Conservation (phyloP, 2,888 invertebrate genomes). For the Chloromyia formosa region DNA sequence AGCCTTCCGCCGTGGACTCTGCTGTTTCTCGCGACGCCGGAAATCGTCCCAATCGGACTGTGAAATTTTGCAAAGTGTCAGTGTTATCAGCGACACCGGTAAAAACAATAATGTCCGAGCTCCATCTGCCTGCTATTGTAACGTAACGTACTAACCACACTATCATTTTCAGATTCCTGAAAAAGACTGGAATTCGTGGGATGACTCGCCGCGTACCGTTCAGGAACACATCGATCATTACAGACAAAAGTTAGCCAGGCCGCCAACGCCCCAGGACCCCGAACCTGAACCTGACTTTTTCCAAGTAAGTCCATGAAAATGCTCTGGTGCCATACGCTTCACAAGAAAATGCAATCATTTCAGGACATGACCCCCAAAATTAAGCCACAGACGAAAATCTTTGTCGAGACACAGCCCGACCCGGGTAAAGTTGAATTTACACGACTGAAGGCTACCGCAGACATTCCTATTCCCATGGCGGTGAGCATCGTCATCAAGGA, state of each 20-base stretch:
- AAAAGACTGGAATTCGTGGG: constrained; percentile 71
- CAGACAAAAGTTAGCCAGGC: constrained; percentile 66
- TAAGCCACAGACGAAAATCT: constrained; percentile 68
- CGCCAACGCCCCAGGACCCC: constrained; percentile 61
- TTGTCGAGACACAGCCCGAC: constrained; percentile 62
- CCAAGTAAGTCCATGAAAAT: constrained; percentile 65
- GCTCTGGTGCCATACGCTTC: no score
- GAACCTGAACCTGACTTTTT: constrained; percentile 69
- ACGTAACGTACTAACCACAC: constrained; percentile 43
- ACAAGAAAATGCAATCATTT: no score
- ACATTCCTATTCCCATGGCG: constrained; percentile 64
- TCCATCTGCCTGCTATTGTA: neutral
- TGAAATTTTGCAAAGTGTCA: constrained; percentile 68
- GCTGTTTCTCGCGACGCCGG: constrained; percentile 69
- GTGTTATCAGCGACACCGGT: constrained; percentile 64
- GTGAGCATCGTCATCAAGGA: constrained; percentile 49
- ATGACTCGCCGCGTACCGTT: constrained; percentile 67
- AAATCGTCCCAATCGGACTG: constrained; percentile 67
- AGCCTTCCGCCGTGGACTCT: constrained; percentile 68
- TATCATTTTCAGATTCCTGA: constrained; percentile 53
- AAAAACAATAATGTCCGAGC: constrained; percentile 35
- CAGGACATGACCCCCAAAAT: constrained; percentile 72
- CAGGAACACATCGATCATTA: constrained; percentile 74
- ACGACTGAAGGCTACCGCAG: constrained; percentile 64
- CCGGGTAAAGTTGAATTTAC: constrained; percentile 59